A percentile compares a stretch with the other conserved stretches of the same genome.
Evolutionary conservation across 2,113 vertebrate genomes (phyloP).

Genomic region (Pyrgilauda ruficollis): DNA sequence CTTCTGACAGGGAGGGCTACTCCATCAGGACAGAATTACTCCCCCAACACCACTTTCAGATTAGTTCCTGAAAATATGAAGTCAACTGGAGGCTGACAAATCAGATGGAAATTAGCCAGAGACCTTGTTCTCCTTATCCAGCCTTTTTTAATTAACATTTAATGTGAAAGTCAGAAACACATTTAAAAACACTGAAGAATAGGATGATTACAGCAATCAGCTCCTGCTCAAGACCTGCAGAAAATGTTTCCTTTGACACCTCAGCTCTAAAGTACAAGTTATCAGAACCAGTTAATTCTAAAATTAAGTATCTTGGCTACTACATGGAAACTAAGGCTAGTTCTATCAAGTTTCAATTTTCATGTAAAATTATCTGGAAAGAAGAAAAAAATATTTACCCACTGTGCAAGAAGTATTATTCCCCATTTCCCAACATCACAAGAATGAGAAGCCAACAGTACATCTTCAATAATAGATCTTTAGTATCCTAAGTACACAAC

Average conservation of each 20-base stretch:
- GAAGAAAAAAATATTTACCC: background rate
- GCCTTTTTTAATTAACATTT: background rate
- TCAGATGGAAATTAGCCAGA: slow-evolving; percentile 7
- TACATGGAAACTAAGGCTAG: background rate
- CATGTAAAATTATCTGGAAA: background rate
- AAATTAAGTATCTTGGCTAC: background rate
- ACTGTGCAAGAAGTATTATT: background rate
- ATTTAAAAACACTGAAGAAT: background rate
- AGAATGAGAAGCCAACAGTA: background rate
- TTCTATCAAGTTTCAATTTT: background rate
- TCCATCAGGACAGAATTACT: background rate
- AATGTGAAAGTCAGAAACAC: background rate
- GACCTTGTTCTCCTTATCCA: background rate
- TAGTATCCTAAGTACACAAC: background rate
- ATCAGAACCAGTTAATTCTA: background rate
- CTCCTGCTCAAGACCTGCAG: background rate
- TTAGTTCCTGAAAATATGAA: slow-evolving; percentile 13
- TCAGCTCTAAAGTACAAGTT: background rate
- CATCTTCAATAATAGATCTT: background rate
- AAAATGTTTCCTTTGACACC: background rate
- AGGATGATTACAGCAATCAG: background rate
- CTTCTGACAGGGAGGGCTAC: background rate
- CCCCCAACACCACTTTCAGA: background rate
- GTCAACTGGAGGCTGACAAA: background rate
- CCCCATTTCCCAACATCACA: background rate